phyloP scores from a whole-genome alignment of 2,797 vertebrate genomes.

The Myoxocephalus aenaeus region DNA sequence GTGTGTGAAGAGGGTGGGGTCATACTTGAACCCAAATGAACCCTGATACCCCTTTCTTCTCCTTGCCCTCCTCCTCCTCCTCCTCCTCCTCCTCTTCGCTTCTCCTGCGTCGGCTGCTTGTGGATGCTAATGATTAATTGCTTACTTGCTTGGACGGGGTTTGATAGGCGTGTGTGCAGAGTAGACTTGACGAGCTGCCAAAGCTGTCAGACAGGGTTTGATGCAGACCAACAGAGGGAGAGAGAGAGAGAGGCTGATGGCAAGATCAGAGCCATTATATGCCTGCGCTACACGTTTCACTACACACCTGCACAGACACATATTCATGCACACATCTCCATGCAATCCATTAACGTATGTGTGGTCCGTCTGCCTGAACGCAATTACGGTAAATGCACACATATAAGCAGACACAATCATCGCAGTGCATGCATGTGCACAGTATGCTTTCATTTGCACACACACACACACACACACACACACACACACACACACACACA shows the following conservation, averaged over 20 bases:
- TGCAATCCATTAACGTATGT: conserved; percentile 23
- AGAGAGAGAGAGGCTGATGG: conserved; percentile 19
- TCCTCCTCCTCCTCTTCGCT: background rate
- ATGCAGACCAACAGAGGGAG: conserved; percentile 36
- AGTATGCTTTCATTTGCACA: background rate
- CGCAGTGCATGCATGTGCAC: conserved; percentile 1
- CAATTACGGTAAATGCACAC: conserved; percentile 8
- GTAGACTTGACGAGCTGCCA: conserved; percentile 76
- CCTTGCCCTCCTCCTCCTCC: conserved; percentile 13
- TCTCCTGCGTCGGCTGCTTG: conserved; percentile 48
- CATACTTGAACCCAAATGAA: conserved; percentile 65
- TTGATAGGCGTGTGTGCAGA: conserved; percentile 73
- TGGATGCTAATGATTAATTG: conserved; percentile 79
- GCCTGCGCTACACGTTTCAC: conserved; percentile 18
- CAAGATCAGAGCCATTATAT: conserved; percentile 60
- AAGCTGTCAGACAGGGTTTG: conserved; percentile 67
- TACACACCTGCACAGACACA: conserved; percentile 15
- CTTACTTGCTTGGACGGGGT: conserved; percentile 71
- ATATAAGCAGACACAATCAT: background rate
- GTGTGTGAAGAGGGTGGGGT: conserved; percentile 47
- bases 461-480: background rate
- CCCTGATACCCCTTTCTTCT: conserved; percentile 46
- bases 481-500: conserved; percentile 10
- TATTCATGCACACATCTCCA: conserved; percentile 11
- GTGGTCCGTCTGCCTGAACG: background rate